These are phyloP conservation scores for Silurus aristotelis DNA, from an alignment of 2,797 vertebrate species.

Conservation along the genomic window DNA sequence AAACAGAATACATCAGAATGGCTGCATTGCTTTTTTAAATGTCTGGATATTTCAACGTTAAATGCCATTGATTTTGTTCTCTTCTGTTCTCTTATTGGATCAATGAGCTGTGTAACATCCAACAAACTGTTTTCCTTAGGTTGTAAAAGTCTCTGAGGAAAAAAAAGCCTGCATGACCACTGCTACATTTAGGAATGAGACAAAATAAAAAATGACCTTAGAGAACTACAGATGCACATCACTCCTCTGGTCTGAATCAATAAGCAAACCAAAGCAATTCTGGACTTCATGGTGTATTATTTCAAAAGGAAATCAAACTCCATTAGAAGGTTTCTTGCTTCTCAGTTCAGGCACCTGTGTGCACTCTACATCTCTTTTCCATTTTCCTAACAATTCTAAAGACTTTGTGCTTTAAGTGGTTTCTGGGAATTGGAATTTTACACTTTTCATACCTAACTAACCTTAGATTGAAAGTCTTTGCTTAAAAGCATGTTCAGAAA, in stretches of 20 bases:
- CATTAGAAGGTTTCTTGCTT: conserved; percentile 66
- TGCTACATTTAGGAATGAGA: not conserved
- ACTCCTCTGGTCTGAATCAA: not conserved
- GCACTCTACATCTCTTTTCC: conserved; percentile 69
- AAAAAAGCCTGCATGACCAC: not conserved
- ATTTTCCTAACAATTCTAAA: conserved; percentile 69
- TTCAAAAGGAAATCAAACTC: conserved; percentile 54
- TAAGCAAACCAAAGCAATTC: not conserved
- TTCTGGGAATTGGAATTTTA: conserved; percentile 1
- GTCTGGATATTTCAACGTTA: not conserved
- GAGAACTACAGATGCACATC: conserved; percentile 3
- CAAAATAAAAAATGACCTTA: not conserved
- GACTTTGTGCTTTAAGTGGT: conserved; percentile 64
- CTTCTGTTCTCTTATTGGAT: not conserved
- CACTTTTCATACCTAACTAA: conserved; percentile 59
- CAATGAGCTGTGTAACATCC: not conserved
- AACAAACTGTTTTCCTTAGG: not conserved
- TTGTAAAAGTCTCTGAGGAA: not conserved
- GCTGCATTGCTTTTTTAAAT: not conserved
- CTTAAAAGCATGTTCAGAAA: conserved; percentile 66
- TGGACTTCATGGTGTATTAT: not conserved
- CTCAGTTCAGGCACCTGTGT: conserved; percentile 71
- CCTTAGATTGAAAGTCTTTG: conserved; percentile 68
- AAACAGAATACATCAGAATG: not conserved
- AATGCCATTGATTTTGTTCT: conserved; percentile 14